Percentiles rank a stretch among this genome's conserved stretches.
These are phyloP conservation scores for Campoletis sonorensis DNA, from an alignment of 1,140 invertebrate species.

Conservation along the genomic window DNA sequence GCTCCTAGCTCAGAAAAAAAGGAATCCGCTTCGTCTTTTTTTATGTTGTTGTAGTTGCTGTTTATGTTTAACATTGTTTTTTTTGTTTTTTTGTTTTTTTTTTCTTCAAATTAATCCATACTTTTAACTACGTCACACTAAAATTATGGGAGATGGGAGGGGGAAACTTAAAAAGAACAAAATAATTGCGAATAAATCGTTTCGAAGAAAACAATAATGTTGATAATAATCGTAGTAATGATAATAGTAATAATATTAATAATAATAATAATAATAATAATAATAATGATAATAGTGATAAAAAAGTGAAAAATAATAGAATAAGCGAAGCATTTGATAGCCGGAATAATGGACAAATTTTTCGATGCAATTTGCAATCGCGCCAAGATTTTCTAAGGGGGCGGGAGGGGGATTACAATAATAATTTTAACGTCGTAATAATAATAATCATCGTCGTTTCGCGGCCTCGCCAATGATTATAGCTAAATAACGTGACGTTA, in stretches of 20 bases:
- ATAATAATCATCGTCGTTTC: conserved; percentile 72
- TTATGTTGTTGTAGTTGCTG: no score
- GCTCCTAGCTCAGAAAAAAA: conserved; percentile 75
- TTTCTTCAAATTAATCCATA: conserved; percentile 71
- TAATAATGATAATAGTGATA: background rate
- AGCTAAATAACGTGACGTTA: conserved; percentile 89
- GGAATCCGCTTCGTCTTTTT: conserved; percentile 61
- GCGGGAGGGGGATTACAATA: conserved; percentile 57
- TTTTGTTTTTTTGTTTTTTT: conserved; percentile 69
- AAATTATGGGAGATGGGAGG: conserved; percentile 72
- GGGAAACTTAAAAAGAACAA: conserved; percentile 48
- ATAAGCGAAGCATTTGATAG: conserved; percentile 74
- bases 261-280: no score
- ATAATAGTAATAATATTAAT: no score
- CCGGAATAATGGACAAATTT: conserved; percentile 71
- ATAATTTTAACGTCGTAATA: conserved; percentile 64
- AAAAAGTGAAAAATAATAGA: conserved; percentile 64
- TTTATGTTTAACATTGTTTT: conserved; percentile 69
- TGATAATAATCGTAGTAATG: no score
- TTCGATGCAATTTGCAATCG: conserved; percentile 76
- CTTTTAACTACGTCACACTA: conserved; percentile 80
- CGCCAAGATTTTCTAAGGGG: conserved; percentile 77
- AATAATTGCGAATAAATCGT: conserved; percentile 26
- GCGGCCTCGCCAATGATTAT: conserved; percentile 80
- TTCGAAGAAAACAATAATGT: conserved; percentile 35